Conservation (phyloP, 35 echinoderm and acorn worm genomes). For the Heliocidaris tuberculata region DNA sequence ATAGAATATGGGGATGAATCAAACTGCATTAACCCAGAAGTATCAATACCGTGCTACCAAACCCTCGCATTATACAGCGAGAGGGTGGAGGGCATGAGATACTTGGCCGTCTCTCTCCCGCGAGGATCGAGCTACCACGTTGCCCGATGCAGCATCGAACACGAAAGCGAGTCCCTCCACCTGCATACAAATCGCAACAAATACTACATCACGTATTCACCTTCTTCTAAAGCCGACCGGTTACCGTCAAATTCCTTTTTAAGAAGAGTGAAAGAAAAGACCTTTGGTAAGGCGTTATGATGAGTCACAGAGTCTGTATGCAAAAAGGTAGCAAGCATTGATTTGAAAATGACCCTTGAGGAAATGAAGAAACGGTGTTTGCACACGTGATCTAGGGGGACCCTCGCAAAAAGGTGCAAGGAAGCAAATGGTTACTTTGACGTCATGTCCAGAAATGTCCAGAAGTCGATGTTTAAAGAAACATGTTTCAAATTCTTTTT, state of each 20-base stretch:
- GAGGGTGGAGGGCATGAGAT: background rate
- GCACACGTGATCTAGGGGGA: background rate
- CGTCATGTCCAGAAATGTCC: background rate
- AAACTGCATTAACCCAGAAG: conserved; percentile 44
- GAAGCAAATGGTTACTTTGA: background rate
- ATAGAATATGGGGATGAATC: conserved; percentile 33
- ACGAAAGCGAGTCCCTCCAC: background rate
- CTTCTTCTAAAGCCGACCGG: background rate
- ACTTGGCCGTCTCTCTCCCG: background rate
- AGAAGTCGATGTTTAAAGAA: background rate
- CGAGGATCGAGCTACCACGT: background rate
- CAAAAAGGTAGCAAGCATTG: background rate
- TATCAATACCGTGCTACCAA: conserved; percentile 5
- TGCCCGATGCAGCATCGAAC: conserved; percentile 5
- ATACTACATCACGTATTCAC: background rate
- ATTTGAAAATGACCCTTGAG: conserved; percentile 10
- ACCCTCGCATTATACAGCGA: background rate
- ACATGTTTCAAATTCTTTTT: no score
- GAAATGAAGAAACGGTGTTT: conserved; percentile 4
- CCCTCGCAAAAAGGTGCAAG: background rate
- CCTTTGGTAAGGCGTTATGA: background rate
- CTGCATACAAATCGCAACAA: conserved; percentile 11
- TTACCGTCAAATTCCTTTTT: background rate
- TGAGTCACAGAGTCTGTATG: background rate
- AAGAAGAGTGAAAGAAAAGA: background rate